phyloP scores from a whole-genome alignment of 2,797 vertebrate species.

The Lindbergichthys nudifrons region DNA sequence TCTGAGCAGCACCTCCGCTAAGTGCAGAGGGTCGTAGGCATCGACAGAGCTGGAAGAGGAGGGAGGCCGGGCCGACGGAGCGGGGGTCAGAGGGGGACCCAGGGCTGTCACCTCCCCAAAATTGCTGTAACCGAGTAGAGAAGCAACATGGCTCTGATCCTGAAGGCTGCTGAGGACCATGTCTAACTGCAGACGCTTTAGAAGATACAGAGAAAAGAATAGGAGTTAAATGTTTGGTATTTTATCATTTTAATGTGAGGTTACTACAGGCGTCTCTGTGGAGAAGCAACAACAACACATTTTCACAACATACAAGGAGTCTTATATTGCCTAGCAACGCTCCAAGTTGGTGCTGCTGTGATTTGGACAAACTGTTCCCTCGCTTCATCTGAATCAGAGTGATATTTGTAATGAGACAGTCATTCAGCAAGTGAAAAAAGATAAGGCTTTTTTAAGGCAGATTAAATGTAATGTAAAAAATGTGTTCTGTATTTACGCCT shows the following conservation, averaged over 20 bases:
- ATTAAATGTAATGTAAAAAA: not conserved
- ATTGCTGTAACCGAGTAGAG: slow-evolving; percentile 86
- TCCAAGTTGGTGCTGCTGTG: slow-evolving; percentile 2
- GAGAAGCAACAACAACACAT: slow-evolving; percentile 30
- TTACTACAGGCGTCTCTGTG: not conserved
- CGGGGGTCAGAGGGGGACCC: slow-evolving; percentile 70
- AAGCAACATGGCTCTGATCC: slow-evolving; percentile 88
- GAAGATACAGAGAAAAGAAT: slow-evolving; percentile 25
- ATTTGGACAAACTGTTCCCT: slow-evolving; percentile 17
- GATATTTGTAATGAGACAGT: slow-evolving; percentile 13
- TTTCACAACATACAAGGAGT: slow-evolving; percentile 36
- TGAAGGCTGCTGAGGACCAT: slow-evolving; percentile 90
- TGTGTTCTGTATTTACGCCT: not conserved
- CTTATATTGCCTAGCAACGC: slow-evolving; percentile 51
- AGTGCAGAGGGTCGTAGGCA: slow-evolving; percentile 81
- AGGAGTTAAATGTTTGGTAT: not conserved
- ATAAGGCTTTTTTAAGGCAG: not conserved
- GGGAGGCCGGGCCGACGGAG: slow-evolving; percentile 58
- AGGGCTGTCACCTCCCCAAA: slow-evolving; percentile 80
- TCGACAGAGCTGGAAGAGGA: slow-evolving; percentile 76
- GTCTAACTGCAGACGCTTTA: slow-evolving; percentile 87
- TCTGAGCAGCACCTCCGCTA: slow-evolving; percentile 87
- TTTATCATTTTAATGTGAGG: slow-evolving; percentile 11
- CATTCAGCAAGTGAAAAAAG: not conserved
- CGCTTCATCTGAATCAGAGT: slow-evolving; percentile 11